Conservation (phyloP, 37 sponge, comb jelly and placozoan species). For the Petrosia ficiformis region DNA sequence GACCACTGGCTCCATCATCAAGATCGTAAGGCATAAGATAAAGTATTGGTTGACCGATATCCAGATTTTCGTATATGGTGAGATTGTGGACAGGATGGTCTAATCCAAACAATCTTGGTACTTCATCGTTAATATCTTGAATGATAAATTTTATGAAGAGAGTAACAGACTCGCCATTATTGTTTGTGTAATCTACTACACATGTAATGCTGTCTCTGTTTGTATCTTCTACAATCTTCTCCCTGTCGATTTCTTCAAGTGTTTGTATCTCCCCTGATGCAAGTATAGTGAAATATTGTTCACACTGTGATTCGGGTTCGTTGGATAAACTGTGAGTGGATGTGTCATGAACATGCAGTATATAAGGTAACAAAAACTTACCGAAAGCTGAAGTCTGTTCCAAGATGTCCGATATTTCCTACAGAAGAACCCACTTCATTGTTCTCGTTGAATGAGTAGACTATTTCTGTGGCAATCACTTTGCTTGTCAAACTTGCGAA, state of each 20-base stretch:
- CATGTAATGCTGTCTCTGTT: slow-evolving; percentile 21
- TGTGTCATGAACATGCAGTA: neutral
- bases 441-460: neutral
- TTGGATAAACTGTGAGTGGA: neutral
- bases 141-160: slow-evolving; percentile 2
- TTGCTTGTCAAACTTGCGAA: neutral
- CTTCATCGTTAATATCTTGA: slow-evolving; percentile 60
- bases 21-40: slow-evolving; percentile 37
- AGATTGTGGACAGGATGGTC: slow-evolving; percentile 7
- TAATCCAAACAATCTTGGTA: slow-evolving; percentile 47
- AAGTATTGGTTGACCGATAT: slow-evolving; percentile 7
- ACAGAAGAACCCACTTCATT: neutral
- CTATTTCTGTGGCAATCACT: neutral
- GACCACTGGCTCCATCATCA: slow-evolving; percentile 63
- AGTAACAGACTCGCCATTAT: neutral
- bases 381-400: neutral
- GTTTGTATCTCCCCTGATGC: slow-evolving; percentile 14
- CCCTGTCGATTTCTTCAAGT: slow-evolving; percentile 46
- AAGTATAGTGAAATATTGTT: slow-evolving; percentile 5
- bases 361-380: too few species aligned
- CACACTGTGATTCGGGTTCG: neutral
- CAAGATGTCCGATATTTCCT: neutral
- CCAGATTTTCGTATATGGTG: slow-evolving; percentile 18
- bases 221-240: slow-evolving; percentile 15
- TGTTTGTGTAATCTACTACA: slow-evolving; percentile 4